Evolutionary conservation across 2,113 vertebrate species (phyloP).

Genomic region (Rhodinocichla rosea): DNA sequence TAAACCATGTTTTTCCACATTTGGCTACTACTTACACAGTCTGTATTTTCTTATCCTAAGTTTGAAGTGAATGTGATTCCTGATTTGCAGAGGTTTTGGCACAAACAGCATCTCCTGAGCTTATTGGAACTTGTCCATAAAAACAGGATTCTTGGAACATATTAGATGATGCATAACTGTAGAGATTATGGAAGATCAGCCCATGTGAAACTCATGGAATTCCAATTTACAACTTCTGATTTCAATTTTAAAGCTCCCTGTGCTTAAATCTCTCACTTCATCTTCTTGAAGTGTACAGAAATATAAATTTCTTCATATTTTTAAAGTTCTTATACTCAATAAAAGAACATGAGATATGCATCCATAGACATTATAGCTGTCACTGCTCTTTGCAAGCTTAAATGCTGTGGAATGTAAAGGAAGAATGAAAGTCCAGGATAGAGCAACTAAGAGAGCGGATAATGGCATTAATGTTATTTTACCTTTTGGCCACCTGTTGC

Average conservation of each 20-base stretch:
- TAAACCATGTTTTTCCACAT: background rate
- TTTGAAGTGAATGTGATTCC: background rate
- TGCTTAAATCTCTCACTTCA: background rate
- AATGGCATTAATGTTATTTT: background rate
- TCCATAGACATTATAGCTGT: background rate
- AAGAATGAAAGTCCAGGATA: background rate
- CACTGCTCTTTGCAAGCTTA: background rate
- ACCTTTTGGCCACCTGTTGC: conserved; percentile 38
- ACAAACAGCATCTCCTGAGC: background rate
- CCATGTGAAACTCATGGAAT: background rate
- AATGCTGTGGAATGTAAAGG: background rate
- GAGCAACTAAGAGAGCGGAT: background rate
- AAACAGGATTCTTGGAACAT: background rate
- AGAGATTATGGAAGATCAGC: background rate
- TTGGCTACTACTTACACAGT: background rate
- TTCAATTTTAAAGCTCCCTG: background rate
- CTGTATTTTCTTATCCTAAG: background rate
- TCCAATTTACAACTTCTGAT: background rate
- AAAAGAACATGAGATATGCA: background rate
- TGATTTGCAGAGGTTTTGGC: background rate
- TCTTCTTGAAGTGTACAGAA: background rate
- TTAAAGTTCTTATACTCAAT: background rate
- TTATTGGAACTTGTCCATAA: background rate
- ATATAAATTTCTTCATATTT: background rate
- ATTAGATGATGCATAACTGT: background rate